Conservation (phyloP, 2,113 vertebrate species). For the Micronycteris hirsuta region DNA sequence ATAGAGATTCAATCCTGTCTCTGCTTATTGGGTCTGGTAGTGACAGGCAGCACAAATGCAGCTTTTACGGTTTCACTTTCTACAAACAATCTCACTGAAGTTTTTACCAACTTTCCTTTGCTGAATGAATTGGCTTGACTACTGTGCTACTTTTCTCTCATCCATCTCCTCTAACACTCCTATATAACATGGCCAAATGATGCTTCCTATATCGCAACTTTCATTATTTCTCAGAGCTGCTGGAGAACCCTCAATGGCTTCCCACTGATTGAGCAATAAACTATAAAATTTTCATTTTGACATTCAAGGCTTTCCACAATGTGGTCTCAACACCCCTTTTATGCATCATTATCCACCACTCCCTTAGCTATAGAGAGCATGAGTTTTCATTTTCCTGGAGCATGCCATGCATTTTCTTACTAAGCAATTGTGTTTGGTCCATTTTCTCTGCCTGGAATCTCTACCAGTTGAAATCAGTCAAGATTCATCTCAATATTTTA, state of each 20-base stretch:
- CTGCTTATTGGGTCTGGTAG: too few relatives aligned
- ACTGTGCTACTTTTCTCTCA: background rate
- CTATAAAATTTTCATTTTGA: background rate
- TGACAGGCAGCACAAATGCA: too few relatives aligned
- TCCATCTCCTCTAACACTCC: background rate
- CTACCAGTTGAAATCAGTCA: background rate
- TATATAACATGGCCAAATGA: background rate
- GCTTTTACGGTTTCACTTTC: background rate
- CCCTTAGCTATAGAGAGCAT: background rate
- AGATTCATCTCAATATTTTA: background rate
- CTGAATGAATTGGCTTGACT: background rate
- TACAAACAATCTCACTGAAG: background rate
- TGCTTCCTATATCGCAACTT: background rate
- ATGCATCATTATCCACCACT: background rate
- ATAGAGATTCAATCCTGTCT: too few relatives aligned
- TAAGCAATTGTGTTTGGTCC: background rate
- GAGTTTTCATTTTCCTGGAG: background rate
- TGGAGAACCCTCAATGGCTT: background rate
- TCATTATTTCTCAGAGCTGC: background rate
- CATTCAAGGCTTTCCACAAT: background rate
- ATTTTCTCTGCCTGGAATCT: background rate
- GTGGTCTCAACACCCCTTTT: background rate
- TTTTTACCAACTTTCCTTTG: background rate
- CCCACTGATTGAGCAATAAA: background rate
- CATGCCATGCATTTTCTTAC: background rate